Base-by-base conservation (phyloP, 2,888 invertebrate genomes). In the Ethmia dodecea region DNA sequence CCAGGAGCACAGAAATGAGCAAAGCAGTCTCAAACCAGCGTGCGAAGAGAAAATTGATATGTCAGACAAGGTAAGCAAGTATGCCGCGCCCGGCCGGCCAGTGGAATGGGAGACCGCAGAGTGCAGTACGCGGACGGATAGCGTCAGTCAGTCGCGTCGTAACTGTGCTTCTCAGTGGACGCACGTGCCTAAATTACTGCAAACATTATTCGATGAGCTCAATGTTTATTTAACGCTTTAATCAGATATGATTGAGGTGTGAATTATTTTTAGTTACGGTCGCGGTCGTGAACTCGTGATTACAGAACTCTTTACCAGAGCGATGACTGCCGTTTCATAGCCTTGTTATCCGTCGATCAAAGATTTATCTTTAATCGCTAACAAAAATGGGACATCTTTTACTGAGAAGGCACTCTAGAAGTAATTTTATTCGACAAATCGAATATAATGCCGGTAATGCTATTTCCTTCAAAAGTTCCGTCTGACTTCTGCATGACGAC, bases 1-100 rank as follows among this genome's bases (percentile, higher is more conserved):
- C 83, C 57, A 84, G 84, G 84, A 78, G 65, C 59, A 55, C 70
- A 83, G 67, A 72, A 67, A 47, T 47, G 50, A 59, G 46, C 53
- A 54, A 60, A 61, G 70, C 63, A 49, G 16, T 35, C 29, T 56
- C 49, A 47, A 49, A 55, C 53, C 45, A 56, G 72, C 60, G 72
- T 70, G 72, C 62, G 72, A 70, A 52, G 68, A 65, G 74, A 62
- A 78, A 75, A 71, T 62, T 68, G 67, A 73, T 76, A 75, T 60
- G 73, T 52, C 54, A 74, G 79, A 81, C 74, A 81, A 81, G 79
- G 83, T 55, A 67, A 73, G 80, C 75, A 65, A 72, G 72, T 66
- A 57, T 57, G 60, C 55, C 50, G 54, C 55, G 45, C 45, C 46
- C n/a, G 40, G 38, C 43, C n/a, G n/a, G n/a, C 49, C 52, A 47